A percentile compares a stretch with the other conserved stretches of the same genome.
Evolutionary conservation across 2,113 vertebrate species (phyloP).

Genomic region (Chaetops frenatus): DNA sequence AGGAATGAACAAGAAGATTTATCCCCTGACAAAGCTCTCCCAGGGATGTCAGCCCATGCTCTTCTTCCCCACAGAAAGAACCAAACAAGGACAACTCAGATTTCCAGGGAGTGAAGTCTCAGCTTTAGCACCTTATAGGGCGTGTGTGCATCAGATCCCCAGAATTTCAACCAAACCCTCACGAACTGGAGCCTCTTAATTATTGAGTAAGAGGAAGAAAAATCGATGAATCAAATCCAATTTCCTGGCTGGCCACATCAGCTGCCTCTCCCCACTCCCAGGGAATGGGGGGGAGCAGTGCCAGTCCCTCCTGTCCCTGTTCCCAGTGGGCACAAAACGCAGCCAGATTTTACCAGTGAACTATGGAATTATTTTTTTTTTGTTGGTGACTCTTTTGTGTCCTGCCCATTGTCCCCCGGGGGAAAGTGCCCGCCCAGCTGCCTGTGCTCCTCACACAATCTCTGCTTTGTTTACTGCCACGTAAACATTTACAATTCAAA

Average conservation of each 20-base stretch:
- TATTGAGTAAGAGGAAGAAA: neutral
- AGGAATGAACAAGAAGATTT: neutral
- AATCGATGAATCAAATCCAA: neutral
- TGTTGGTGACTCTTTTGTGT: constrained; percentile 46
- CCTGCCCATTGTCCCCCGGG: constrained; percentile 20
- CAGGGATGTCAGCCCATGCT: neutral
- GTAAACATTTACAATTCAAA: constrained; percentile 76
- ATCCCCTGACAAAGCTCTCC: neutral
- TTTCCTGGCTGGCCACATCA: constrained; percentile 35
- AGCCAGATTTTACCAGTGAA: neutral
- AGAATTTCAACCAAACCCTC: neutral
- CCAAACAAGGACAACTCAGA: neutral
- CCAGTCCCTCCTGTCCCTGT: neutral
- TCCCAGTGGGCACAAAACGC: constrained; percentile 7
- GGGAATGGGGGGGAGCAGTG: neutral
- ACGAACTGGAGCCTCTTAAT: neutral
- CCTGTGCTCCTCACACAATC: constrained; percentile 61
- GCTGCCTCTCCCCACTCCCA: neutral
- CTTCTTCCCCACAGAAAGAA: neutral
- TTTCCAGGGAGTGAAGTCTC: neutral
- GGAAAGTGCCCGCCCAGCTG: neutral
- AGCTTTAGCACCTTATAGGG: neutral
- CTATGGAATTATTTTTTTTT: neutral
- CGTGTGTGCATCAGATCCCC: neutral
- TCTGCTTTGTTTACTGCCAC: constrained; percentile 71